phyloP scores from a whole-genome alignment of 1,140 invertebrate species.

The Drosophila busckii region DNA sequence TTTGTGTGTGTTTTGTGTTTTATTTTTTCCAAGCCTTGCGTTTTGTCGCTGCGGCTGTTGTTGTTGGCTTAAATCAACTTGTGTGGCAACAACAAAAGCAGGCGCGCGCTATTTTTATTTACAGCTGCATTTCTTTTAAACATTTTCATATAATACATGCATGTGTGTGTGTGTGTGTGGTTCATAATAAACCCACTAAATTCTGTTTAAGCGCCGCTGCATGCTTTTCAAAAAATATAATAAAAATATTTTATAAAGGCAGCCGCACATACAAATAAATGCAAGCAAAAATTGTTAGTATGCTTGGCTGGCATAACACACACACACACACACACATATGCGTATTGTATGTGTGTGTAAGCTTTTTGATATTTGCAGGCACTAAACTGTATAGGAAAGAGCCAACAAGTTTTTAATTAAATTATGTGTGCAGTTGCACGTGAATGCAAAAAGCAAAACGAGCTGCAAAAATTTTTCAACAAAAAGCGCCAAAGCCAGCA shows the following conservation, averaged over 20 bases:
- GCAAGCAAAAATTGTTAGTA: slow-evolving; percentile 41
- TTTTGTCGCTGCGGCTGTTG: not conserved
- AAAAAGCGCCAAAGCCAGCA: too few relatives aligned
- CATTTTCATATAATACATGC: slow-evolving; percentile 19
- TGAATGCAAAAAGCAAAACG: slow-evolving; percentile 56
- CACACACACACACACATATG: too few relatives aligned
- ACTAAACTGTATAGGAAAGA: slow-evolving; percentile 5
- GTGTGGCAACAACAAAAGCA: too few relatives aligned
- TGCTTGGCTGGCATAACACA: slow-evolving; percentile 44
- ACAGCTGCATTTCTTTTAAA: slow-evolving; percentile 12
- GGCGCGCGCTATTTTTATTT: not conserved
- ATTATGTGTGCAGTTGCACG: slow-evolving; percentile 71
- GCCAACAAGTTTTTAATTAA: slow-evolving; percentile 69
- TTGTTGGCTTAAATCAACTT: slow-evolving; percentile 17
- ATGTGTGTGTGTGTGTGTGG: too few relatives aligned
- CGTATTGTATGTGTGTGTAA: slow-evolving; percentile 47
- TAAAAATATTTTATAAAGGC: slow-evolving; percentile 34
- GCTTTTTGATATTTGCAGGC: slow-evolving; percentile 46
- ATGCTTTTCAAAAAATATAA: slow-evolving; percentile 34
- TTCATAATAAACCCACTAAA: slow-evolving; percentile 43
- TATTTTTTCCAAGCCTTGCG: slow-evolving; percentile 14
- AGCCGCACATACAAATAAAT: slow-evolving; percentile 52
- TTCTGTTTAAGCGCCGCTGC: slow-evolving; percentile 30
- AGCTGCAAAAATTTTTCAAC: slow-evolving; percentile 27
- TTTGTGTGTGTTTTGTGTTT: slow-evolving; percentile 12